A percentile compares a stretch with the other conserved stretches of the same genome.
phyloP scores from a whole-genome alignment of 2,888 invertebrate species.

The Euclidia mi region DNA sequence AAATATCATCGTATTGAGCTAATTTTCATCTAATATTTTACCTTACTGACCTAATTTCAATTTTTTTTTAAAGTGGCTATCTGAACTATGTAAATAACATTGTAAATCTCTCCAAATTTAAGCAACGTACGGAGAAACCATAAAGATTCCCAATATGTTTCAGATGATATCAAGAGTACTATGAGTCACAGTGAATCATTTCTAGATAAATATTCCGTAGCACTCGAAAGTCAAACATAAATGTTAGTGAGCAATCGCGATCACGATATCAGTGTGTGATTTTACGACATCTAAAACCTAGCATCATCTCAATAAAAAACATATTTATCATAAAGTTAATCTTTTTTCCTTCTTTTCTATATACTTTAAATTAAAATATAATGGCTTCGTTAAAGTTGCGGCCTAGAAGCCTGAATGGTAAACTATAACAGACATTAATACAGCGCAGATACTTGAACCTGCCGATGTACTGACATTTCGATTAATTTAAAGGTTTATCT shows the following conservation, averaged over 20 bases:
- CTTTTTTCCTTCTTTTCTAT: neutral
- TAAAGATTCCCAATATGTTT: neutral
- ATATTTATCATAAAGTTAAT: slow-evolving; percentile 14
- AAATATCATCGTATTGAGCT: too few species aligned
- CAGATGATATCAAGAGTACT: neutral
- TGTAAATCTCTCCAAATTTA: too few species aligned
- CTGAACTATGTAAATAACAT: too few species aligned
- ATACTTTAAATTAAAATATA: neutral
- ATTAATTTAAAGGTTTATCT: too few species aligned
- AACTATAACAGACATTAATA: too few species aligned
- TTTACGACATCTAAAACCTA: slow-evolving; percentile 18
- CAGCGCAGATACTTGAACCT: too few species aligned
- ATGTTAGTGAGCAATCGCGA: slow-evolving; percentile 28
- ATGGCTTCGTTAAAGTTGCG: too few species aligned
- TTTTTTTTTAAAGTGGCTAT: too few species aligned
- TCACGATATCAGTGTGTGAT: slow-evolving; percentile 8
- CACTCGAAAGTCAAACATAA: slow-evolving; percentile 41
- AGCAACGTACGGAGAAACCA: neutral
- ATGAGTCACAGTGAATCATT: slow-evolving; percentile 47
- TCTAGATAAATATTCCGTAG: slow-evolving; percentile 34
- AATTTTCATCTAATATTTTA: too few species aligned
- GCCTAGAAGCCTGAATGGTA: too few species aligned
- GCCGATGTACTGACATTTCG: too few species aligned
- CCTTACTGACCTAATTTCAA: too few species aligned
- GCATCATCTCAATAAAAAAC: slow-evolving; percentile 17